phyloP scores from a whole-genome alignment of 92 coral and sea anemone species.

The Umimayanthus chanpuru region DNA sequence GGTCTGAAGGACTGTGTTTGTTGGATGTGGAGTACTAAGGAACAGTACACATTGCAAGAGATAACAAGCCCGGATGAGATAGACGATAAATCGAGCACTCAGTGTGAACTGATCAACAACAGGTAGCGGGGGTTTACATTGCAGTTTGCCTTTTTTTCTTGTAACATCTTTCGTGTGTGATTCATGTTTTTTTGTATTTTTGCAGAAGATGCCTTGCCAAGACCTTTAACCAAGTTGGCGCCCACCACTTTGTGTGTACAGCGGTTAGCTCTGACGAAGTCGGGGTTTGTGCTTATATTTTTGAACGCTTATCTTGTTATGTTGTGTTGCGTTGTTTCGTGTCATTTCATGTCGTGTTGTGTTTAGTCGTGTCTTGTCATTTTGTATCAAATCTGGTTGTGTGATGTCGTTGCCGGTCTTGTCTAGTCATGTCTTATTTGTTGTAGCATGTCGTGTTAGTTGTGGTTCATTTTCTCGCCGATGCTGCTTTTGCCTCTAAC shows the following conservation, averaged over 20 bases:
- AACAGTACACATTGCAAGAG: constrained; percentile 55
- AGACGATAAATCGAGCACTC: constrained; percentile 9
- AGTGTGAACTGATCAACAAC: constrained; percentile 4
- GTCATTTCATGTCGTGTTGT: not conserved
- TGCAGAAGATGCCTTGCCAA: constrained; percentile 60
- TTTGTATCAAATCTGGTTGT: no score
- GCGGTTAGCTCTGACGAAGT: constrained; percentile 46
- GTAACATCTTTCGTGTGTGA: not conserved
- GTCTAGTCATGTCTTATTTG: no score
- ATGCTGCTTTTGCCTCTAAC: no score
- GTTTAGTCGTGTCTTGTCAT: no score
- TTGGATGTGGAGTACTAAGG: constrained; percentile 78
- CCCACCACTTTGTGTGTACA: constrained; percentile 66
- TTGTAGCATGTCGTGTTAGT: no score
- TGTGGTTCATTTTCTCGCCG: no score
- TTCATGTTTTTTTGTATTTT: not conserved
- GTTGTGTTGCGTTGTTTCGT: not conserved
- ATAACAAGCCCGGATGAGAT: constrained; percentile 54
- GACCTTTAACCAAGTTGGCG: constrained; percentile 56
- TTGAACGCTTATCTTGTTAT: not conserved
- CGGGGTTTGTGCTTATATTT: constrained; percentile 45
- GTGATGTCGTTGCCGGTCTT: no score
- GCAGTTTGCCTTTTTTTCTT: not conserved
- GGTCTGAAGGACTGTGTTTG: constrained; percentile 73
- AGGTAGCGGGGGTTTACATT: constrained; percentile 45